phyloP scores from a whole-genome alignment of 2,888 invertebrate genomes.

The Abscondita cerata region DNA sequence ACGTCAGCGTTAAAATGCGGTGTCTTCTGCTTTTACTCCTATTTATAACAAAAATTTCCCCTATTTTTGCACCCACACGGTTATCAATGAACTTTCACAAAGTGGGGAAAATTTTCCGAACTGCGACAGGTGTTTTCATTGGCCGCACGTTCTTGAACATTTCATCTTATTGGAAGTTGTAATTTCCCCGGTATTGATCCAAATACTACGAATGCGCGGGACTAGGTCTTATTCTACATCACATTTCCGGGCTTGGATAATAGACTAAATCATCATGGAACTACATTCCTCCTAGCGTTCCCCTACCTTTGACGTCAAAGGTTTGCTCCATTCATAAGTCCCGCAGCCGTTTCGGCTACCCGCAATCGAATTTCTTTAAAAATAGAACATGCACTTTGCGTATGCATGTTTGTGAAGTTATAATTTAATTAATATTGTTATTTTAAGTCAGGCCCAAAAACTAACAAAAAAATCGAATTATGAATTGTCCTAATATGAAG shows the following conservation, averaged over 20 bases:
- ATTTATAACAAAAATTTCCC: slow-evolving; percentile 56
- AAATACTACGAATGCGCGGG: slow-evolving; percentile 47
- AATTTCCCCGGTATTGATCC: slow-evolving; percentile 52
- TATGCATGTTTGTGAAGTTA: neutral
- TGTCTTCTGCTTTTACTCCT: slow-evolving; percentile 47
- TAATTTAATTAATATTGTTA: too few species aligned
- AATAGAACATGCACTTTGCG: slow-evolving; percentile 16
- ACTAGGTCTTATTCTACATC: slow-evolving; percentile 33
- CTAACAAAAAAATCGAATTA: too few species aligned
- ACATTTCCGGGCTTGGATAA: slow-evolving; percentile 43
- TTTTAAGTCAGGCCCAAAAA: too few species aligned
- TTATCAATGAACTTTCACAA: slow-evolving; percentile 69
- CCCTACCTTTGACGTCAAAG: slow-evolving; percentile 34
- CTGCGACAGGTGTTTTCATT: slow-evolving; percentile 52
- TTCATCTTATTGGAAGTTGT: slow-evolving; percentile 49
- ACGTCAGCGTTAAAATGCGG: slow-evolving; percentile 48
- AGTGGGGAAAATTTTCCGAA: slow-evolving; percentile 51
- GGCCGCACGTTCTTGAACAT: slow-evolving; percentile 50
- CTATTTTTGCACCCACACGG: slow-evolving; percentile 66
- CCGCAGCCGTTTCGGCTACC: slow-evolving; percentile 28
- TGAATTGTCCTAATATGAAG: too few species aligned
- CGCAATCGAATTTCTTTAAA: slow-evolving; percentile 27
- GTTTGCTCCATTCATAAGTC: slow-evolving; percentile 52
- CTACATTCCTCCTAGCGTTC: slow-evolving; percentile 34
- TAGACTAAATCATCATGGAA: slow-evolving; percentile 46